phyloP scores from a whole-genome alignment of 2,797 vertebrate genomes.

The Anas bernieri region DNA sequence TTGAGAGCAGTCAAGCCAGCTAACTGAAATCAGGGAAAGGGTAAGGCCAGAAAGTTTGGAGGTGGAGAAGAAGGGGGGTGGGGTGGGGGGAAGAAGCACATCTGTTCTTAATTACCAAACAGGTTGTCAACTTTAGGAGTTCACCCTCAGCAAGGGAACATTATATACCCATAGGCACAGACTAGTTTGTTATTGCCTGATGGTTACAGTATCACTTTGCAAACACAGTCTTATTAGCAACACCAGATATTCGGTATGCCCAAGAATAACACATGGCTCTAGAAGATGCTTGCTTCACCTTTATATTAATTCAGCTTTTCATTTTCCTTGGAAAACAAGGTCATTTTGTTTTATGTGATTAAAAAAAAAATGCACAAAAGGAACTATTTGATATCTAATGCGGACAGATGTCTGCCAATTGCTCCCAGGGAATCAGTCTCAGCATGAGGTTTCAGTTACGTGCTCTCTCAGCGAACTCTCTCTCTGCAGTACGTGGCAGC shows the following conservation, averaged over 20 bases:
- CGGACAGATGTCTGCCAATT: not conserved
- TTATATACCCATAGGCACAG: not conserved
- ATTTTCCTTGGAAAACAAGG: not conserved
- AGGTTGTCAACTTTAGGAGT: slow-evolving; percentile 15
- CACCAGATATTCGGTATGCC: not conserved
- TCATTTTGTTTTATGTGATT: not conserved
- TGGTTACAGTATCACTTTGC: not conserved
- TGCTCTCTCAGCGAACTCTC: not conserved
- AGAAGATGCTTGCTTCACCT: not conserved
- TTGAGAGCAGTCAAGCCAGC: slow-evolving; percentile 35
- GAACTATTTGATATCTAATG: not conserved
- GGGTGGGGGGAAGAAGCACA: not conserved
- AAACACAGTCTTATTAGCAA: not conserved
- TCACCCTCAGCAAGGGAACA: not conserved
- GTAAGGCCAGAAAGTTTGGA: slow-evolving; percentile 46
- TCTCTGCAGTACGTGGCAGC: not conserved
- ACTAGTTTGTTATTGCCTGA: not conserved
- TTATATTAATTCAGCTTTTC: not conserved
- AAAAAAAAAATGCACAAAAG: not conserved
- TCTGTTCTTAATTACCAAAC: slow-evolving; percentile 59
- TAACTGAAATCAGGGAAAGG: slow-evolving; percentile 43
- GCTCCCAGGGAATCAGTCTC: not conserved
- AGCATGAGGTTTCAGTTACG: not conserved
- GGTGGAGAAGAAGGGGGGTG: not conserved
- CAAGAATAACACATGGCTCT: not conserved